Evolutionary conservation across 2,888 invertebrate species (phyloP).

Genomic region (Toxonevra muliebris): DNA sequence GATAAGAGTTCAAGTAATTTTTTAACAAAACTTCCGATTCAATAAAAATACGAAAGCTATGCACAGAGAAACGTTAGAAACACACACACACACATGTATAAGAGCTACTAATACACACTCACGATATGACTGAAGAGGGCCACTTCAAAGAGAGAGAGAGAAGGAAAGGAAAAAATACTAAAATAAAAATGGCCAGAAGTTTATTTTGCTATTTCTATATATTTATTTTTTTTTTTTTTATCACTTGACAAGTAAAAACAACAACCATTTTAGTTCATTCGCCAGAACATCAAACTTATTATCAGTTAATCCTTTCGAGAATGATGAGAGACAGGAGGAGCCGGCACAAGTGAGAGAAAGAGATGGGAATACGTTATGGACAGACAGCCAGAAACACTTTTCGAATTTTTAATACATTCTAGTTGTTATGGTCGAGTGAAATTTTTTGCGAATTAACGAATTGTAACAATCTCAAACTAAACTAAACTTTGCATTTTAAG

Average conservation of each 20-base stretch:
- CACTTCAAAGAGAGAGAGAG: neutral
- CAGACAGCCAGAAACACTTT: slow-evolving; percentile 32
- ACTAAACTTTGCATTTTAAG: slow-evolving; percentile 31
- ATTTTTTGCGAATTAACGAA: slow-evolving; percentile 38
- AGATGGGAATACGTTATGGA: too few relatives aligned
- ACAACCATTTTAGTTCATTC: slow-evolving; percentile 28
- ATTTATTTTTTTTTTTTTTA: too few relatives aligned
- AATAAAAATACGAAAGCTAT: slow-evolving; percentile 33
- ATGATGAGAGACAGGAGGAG: slow-evolving; percentile 10
- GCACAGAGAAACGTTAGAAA: slow-evolving; percentile 8
- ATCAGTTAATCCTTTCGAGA: slow-evolving; percentile 38
- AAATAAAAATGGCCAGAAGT: slow-evolving; percentile 30
- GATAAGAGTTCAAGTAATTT: slow-evolving; percentile 38
- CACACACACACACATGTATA: slow-evolving; percentile 13
- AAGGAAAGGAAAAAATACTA: neutral
- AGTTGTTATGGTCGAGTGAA: slow-evolving; percentile 37
- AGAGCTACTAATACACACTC: neutral
- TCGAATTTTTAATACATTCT: slow-evolving; percentile 39
- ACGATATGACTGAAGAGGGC: neutral
- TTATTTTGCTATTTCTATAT: neutral
- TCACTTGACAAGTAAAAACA: slow-evolving; percentile 18
- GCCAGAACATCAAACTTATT: slow-evolving; percentile 37
- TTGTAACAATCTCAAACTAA: slow-evolving; percentile 28
- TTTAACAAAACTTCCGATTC: slow-evolving; percentile 38
- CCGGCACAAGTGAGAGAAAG: neutral